Conservation (phyloP, 2,797 vertebrate genomes). For the Mareca penelope region DNA sequence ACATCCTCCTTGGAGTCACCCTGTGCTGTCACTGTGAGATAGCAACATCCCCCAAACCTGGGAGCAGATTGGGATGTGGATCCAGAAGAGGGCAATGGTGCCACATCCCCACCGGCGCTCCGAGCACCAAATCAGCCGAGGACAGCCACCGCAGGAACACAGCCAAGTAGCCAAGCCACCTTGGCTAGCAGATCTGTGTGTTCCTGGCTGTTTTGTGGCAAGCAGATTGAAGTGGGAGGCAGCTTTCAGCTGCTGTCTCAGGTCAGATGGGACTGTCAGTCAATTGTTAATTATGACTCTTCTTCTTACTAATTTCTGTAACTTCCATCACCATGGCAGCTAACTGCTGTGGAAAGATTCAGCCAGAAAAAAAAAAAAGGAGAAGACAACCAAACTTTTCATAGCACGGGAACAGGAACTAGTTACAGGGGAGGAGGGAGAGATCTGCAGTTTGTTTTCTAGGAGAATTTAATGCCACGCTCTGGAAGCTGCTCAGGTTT, state of each 20-base stretch:
- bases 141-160: not conserved
- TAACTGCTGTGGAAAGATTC: conserved; percentile 58
- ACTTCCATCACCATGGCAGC: conserved; percentile 73
- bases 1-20: not conserved
- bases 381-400: conserved; percentile 70
- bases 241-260: conserved; percentile 66
- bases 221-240: conserved; percentile 72
- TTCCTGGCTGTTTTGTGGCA: conserved; percentile 63
- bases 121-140: conserved; percentile 17
- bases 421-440: conserved; percentile 22
- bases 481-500: not conserved
- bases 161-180: conserved; percentile 42
- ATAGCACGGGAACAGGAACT: conserved; percentile 16
- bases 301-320: conserved; percentile 71
- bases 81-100: conserved; percentile 72
- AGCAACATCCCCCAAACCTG: conserved; percentile 7
- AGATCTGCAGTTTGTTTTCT: conserved; percentile 10
- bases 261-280: conserved; percentile 74
- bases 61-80: conserved; percentile 18
- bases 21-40: not conserved
- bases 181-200: conserved; percentile 30
- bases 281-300: conserved; percentile 72
- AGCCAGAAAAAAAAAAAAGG: conserved; percentile 53
- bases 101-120: conserved; percentile 26
- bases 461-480: not conserved